Evolutionary conservation across 2,113 vertebrate species (phyloP).

Genomic region (Pogonocichla stellata): DNA sequence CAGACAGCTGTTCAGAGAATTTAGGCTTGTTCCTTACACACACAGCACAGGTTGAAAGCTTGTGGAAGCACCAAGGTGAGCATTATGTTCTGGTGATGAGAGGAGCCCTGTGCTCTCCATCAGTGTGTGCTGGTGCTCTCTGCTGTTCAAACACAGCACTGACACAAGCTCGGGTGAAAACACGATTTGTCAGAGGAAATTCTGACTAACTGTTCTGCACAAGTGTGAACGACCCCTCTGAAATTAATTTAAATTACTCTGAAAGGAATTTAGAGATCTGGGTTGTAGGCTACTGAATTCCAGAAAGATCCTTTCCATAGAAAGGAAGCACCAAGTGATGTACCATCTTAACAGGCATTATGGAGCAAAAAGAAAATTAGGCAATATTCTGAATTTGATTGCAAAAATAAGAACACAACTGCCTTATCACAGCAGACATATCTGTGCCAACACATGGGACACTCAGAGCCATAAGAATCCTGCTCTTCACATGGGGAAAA

Average conservation of each 20-base stretch:
- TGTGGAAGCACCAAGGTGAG: not conserved
- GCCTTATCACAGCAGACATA: not conserved
- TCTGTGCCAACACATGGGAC: not conserved
- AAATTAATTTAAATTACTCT: not conserved
- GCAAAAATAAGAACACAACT: not conserved
- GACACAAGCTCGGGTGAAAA: not conserved
- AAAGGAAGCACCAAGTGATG: not conserved
- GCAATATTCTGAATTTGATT: not conserved
- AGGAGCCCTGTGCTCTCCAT: not conserved
- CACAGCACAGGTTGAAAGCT: not conserved
- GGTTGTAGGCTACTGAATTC: not conserved
- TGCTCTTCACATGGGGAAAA: not conserved
- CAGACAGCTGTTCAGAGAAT: not conserved
- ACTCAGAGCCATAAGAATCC: not conserved
- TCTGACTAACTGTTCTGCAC: not conserved
- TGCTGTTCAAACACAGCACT: slow-evolving; percentile 26
- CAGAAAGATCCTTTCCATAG: not conserved
- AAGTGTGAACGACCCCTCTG: not conserved
- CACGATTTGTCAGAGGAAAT: not conserved
- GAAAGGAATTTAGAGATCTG: not conserved
- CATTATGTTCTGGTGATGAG: rapidly evolving
- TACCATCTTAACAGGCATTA: not conserved
- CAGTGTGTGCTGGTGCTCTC: slow-evolving; percentile 10
- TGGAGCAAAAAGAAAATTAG: not conserved
- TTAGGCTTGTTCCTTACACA: not conserved